Percentiles rank a stretch among this genome's conserved stretches.
phyloP scores from a whole-genome alignment of 2,797 vertebrate genomes.

The Clarias pachynema region DNA sequence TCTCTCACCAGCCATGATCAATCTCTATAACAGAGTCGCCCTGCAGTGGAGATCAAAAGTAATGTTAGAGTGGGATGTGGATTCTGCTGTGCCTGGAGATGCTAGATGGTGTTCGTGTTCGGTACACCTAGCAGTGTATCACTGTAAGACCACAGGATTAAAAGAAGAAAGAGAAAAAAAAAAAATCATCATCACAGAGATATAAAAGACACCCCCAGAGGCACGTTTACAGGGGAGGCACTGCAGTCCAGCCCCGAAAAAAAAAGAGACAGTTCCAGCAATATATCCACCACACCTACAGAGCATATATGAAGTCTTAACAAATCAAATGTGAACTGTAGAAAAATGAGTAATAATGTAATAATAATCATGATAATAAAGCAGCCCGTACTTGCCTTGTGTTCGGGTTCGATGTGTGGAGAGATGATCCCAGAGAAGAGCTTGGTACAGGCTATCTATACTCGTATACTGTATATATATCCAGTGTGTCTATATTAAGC shows the following conservation, averaged over 20 bases:
- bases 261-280: not conserved
- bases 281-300: conserved; percentile 23
- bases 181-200: conserved; percentile 19
- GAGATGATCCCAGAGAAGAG: conserved; percentile 24
- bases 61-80: conserved; percentile 32
- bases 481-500: conserved; percentile 33
- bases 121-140: conserved; percentile 13
- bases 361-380: not conserved
- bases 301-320: not conserved
- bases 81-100: conserved; percentile 32
- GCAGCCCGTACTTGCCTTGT: conserved; percentile 22
- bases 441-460: not conserved
- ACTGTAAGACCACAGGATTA: conserved; percentile 22
- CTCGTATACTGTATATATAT: not conserved
- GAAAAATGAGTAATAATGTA: too few species aligned
- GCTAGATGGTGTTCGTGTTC: conserved; percentile 22
- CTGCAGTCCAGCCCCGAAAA: conserved; percentile 18
- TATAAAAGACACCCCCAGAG: conserved; percentile 25
- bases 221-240: conserved; percentile 23
- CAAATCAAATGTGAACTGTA: not conserved
- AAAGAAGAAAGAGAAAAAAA: not conserved
- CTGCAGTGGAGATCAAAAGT: conserved; percentile 43
- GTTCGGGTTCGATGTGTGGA: not conserved
- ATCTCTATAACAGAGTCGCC: conserved; percentile 41
- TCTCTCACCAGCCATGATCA: conserved; percentile 30